Conservation (phyloP, 2,797 vertebrate species). For the Onychomys arenicola region DNA sequence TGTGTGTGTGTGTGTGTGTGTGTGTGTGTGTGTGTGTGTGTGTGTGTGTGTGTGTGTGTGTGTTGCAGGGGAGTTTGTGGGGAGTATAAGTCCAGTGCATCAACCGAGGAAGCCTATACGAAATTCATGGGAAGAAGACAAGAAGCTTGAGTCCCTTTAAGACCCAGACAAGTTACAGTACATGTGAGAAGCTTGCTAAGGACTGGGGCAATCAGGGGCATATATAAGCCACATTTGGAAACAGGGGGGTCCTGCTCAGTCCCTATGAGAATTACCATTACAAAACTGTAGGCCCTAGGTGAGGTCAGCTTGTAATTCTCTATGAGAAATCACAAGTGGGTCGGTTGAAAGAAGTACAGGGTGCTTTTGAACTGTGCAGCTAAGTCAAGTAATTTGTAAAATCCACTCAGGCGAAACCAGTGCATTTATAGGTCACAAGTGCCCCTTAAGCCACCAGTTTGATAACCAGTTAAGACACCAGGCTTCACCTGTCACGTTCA, state of each 20-base stretch:
- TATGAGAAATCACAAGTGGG: not conserved
- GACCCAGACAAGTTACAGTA: not conserved
- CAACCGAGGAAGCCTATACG: not conserved
- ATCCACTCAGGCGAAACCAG: not conserved
- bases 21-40: too few relatives aligned
- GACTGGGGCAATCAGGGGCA: not conserved
- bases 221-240: accelerated
- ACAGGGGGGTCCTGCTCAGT: not conserved
- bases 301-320: not conserved
- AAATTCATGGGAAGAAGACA: not conserved
- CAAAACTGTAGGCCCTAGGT: not conserved
- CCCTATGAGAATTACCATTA: not conserved
- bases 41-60: too few relatives aligned
- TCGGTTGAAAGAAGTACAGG: not conserved
- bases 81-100: not conserved
- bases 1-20: too few relatives aligned
- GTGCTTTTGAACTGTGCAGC: not conserved
- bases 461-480: not conserved
- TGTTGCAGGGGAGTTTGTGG: too few relatives aligned
- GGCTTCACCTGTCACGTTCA: not conserved
- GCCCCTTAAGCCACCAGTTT: not conserved
- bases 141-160: not conserved
- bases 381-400: not conserved
- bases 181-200: not conserved
- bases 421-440: not conserved